These are phyloP conservation scores for Spodoptera picta DNA, from an alignment of 2,888 invertebrate genomes.

Conservation along the genomic window DNA sequence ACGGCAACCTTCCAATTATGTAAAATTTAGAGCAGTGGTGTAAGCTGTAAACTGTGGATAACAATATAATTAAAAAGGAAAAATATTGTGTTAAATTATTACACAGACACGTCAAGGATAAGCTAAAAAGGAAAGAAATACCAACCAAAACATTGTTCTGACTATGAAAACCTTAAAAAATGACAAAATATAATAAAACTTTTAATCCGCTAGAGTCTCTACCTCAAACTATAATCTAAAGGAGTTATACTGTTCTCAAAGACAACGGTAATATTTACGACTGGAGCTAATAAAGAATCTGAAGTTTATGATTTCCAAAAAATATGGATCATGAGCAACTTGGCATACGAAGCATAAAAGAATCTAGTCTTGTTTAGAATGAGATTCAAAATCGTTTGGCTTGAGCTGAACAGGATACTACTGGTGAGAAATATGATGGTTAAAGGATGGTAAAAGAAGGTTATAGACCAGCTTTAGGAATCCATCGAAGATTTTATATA, in stretches of 20 bases:
- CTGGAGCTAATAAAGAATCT: constrained; percentile 59
- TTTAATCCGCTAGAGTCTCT: constrained; percentile 10
- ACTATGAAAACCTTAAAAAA: background rate
- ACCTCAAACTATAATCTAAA: constrained; percentile 23
- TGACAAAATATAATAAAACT: background rate
- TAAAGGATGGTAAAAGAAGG: constrained; percentile 1
- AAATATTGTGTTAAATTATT: too few relatives aligned
- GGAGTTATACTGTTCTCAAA: constrained; percentile 35
- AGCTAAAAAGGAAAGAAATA: too few relatives aligned
- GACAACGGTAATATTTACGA: constrained; percentile 62
- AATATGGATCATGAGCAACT: constrained; percentile 19
- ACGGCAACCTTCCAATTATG: constrained; percentile 56
- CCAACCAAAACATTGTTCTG: too few relatives aligned
- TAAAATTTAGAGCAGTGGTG: constrained; percentile 15
- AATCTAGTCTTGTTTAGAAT: background rate
- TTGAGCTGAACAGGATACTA: background rate
- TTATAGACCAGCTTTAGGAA: constrained; percentile 1
- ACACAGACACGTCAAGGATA: too few relatives aligned
- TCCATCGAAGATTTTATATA: too few relatives aligned
- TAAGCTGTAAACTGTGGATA: constrained; percentile 32
- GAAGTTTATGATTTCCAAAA: constrained; percentile 64
- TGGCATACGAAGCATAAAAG: constrained; percentile 2
- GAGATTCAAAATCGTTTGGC: background rate
- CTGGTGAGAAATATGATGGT: background rate
- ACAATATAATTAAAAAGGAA: too few relatives aligned